Conservation (phyloP, 2,888 invertebrate genomes). For the Sesia apiformis region DNA sequence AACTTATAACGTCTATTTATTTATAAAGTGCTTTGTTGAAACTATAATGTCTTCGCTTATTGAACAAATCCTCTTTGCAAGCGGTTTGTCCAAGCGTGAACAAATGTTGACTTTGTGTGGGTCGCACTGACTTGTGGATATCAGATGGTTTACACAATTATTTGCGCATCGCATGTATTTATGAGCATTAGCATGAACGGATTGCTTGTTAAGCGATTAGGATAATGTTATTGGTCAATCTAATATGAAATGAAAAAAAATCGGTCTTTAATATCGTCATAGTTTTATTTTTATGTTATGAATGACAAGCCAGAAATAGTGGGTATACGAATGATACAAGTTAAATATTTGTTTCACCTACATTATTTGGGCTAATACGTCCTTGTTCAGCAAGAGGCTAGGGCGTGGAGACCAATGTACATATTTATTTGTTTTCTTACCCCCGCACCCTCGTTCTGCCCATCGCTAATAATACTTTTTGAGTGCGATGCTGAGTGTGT, state of each 20-base stretch:
- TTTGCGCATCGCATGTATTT: conserved; percentile 1
- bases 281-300: too few relatives aligned
- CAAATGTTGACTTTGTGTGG: conserved; percentile 30
- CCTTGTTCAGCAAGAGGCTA: conserved; percentile 7
- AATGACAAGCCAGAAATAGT: too few relatives aligned
- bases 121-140: not conserved
- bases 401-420: conserved; percentile 15
- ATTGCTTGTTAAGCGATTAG: too few relatives aligned
- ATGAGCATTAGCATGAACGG: too few relatives aligned
- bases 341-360: not conserved
- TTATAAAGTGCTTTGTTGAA: conserved; percentile 12
- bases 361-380: not conserved
- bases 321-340: not conserved
- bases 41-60: not conserved
- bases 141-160: conserved; percentile 7
- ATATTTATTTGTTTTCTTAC: conserved; percentile 11
- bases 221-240: too few relatives aligned
- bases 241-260: too few relatives aligned
- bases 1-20: conserved; percentile 11
- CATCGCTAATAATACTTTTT: too few relatives aligned
- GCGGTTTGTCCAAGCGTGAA: conserved; percentile 27
- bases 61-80: conserved; percentile 12
- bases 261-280: too few relatives aligned
- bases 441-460: conserved; percentile 1
- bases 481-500: too few relatives aligned